A percentile compares a stretch with the other conserved stretches of the same genome.
These are phyloP conservation scores for Oriolus oriolus DNA, from an alignment of 2,113 vertebrate genomes.

Conservation along the genomic window DNA sequence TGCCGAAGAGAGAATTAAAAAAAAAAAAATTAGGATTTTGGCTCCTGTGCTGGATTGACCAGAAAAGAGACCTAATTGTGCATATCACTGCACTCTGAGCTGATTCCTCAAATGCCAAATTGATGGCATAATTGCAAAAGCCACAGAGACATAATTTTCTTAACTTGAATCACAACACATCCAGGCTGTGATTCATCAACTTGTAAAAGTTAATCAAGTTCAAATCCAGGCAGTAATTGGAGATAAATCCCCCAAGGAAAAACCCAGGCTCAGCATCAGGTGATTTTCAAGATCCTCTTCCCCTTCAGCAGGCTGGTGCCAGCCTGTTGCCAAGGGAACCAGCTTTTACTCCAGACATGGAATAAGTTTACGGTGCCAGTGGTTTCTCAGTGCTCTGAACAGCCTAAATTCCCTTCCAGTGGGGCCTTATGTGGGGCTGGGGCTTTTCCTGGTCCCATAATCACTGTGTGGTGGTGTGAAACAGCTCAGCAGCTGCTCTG, in stretches of 20 bases:
- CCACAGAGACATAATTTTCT: constrained; percentile 40
- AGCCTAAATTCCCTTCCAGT: background rate
- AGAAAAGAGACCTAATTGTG: background rate
- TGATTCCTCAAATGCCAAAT: background rate
- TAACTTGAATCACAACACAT: constrained; percentile 44
- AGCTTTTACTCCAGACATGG: background rate
- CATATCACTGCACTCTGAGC: background rate
- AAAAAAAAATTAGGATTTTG: background rate
- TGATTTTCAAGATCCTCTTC: background rate
- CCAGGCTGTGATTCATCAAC: constrained; percentile 38
- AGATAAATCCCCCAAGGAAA: constrained; percentile 10
- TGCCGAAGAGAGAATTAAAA: background rate
- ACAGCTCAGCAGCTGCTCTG: background rate
- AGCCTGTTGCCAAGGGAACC: constrained; percentile 18
- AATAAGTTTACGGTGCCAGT: background rate
- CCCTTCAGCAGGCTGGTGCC: background rate
- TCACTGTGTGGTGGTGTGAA: background rate
- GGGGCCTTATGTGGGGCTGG: background rate
- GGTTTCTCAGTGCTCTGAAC: background rate
- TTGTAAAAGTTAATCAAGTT: constrained; percentile 53
- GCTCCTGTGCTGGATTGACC: background rate
- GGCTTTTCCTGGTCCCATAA: background rate
- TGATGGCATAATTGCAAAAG: constrained; percentile 52
- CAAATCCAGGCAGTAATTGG: constrained; percentile 39
- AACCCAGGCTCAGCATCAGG: background rate